phyloP scores from a whole-genome alignment of 37 sponge, comb jelly and placozoan species.

The Beroe forskalii region DNA sequence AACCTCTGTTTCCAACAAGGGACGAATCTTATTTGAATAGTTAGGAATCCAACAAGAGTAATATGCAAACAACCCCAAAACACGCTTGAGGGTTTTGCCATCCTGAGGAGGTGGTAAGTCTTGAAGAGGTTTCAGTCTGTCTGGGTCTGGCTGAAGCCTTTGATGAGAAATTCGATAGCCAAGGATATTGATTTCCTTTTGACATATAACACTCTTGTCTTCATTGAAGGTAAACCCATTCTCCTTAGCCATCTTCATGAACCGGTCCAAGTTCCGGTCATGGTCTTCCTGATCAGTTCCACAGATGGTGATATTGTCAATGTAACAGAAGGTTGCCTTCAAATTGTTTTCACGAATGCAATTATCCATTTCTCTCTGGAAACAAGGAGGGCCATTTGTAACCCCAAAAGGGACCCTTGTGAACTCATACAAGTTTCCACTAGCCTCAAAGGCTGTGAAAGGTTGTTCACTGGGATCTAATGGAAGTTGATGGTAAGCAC shows the following conservation, averaged over 20 bases:
- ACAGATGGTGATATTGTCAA: not conserved
- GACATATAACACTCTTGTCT: no score
- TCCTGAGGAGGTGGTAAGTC: not conserved
- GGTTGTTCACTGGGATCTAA: not conserved
- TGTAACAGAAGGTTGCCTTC: not conserved
- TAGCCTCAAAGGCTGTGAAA: not conserved
- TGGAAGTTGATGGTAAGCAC: not conserved
- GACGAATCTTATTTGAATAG: not conserved
- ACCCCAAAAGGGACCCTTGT: not conserved
- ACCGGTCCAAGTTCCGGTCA: not conserved
- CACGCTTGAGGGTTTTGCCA: not conserved
- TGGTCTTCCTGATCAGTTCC: not conserved
- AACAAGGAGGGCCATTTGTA: not conserved
- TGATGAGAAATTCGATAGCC: not conserved
- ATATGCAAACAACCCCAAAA: not conserved
- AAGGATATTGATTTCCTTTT: slow-evolving; percentile 12
- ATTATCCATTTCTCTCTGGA: not conserved
- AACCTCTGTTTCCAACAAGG: not conserved
- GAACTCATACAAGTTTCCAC: not conserved
- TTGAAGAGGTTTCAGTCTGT: not conserved
- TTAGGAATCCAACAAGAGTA: no score
- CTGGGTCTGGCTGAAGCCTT: not conserved
- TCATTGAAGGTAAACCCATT: not conserved
- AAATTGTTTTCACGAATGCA: not conserved
- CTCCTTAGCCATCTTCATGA: not conserved